Evolutionary conservation across 2,113 vertebrate species (phyloP).

Genomic region (Damaliscus lunatus): DNA sequence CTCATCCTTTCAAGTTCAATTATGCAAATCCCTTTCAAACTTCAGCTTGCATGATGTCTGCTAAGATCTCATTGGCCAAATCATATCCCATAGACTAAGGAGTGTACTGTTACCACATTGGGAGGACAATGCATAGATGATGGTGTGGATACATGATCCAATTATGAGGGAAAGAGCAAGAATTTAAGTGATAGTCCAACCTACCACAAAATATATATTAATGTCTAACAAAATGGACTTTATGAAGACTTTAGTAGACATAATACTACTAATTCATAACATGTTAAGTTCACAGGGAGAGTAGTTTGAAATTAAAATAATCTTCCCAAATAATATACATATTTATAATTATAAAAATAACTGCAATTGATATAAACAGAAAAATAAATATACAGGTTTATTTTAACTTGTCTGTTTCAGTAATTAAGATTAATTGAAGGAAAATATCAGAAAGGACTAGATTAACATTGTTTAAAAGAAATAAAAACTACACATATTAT

Average conservation of each 20-base stretch:
- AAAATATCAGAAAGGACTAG: neutral
- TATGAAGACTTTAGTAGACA: neutral
- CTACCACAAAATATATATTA: neutral
- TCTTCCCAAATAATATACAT: neutral
- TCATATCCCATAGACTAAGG: neutral
- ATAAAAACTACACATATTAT: neutral
- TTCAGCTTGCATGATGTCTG: neutral
- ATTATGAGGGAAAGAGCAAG: neutral
- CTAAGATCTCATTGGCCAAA: neutral
- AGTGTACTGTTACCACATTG: neutral
- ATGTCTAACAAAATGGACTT: neutral
- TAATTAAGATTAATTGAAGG: neutral
- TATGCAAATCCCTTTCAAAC: neutral
- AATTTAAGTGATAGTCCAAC: neutral
- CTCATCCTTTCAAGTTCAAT: neutral
- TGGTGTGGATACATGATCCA: neutral
- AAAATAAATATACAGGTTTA: neutral
- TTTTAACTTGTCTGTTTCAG: neutral
- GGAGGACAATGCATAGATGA: neutral
- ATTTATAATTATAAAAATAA: neutral
- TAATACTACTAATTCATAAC: neutral
- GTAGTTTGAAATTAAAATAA: neutral
- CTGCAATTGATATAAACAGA: neutral
- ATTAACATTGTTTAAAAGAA: neutral
- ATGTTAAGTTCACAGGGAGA: neutral